Base-by-base conservation (phyloP, 2,888 invertebrate species). In the Biston betularia region DNA sequence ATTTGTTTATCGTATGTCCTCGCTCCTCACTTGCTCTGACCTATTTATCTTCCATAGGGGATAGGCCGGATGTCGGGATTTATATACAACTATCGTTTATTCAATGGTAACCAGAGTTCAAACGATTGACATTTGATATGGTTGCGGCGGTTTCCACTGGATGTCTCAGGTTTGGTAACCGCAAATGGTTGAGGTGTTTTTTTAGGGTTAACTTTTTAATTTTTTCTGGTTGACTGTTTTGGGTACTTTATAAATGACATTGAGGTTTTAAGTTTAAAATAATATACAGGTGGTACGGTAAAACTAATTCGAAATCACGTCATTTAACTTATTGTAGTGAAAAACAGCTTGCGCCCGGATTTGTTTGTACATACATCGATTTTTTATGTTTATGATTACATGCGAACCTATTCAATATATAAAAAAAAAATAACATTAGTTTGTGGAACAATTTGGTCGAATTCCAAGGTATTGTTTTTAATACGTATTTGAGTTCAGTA, bases 91-190 rank as follows among this genome's bases (percentile, higher is more conserved):
- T 15, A 35, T 53, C 14, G 5, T n/a, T 0, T 55, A 33, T n/a
- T 55, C 44, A 44, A 9, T 44, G 55, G 6, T 11, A 48, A 33
- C 15, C 11, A 24, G 35, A 33, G 58, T n/a, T 59, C 53, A 64
- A 58, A 54, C 50, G 64, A 58, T 42, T 58, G 64, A 64, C 34
- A 64, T 35, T 54, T 64, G 64, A 58, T 58, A 64, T 48, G 34
- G 48, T 42, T 59, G 34, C 54, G 49, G 65, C 15, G 55, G 42
- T 24, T 55, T 56, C 52, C 52, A 54, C 33, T 11, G 24, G 48
- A 48, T 48, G 24, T 24, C 14, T 48, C 5, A 24, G 6, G 9
- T 11, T 48, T 33, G 12, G 46, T 34, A 50, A 50, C 50, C 50
- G 14, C 52, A 38, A 38, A 53, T 10, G 38, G 52, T 38, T 55